A percentile compares a stretch with the other conserved stretches of the same genome.
These are phyloP conservation scores for Megalopta genalis DNA, from an alignment of 1,140 invertebrate species.

Conservation along the genomic window DNA sequence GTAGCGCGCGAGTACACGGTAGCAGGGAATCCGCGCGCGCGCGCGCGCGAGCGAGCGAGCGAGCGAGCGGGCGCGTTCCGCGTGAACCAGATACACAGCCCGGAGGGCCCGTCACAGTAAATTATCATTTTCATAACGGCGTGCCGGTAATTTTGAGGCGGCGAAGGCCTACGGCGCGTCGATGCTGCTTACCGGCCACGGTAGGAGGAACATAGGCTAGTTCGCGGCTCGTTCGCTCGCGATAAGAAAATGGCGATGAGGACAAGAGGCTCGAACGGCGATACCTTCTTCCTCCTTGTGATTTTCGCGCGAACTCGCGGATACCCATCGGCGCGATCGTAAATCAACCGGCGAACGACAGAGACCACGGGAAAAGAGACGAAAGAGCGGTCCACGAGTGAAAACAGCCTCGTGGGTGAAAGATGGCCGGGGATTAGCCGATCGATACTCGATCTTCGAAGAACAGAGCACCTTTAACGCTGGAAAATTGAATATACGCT, in stretches of 20 bases:
- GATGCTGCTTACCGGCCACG: conserved; percentile 57
- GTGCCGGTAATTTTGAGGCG: conserved; percentile 72
- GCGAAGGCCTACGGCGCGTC: conserved; percentile 54
- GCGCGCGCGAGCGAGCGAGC: not conserved
- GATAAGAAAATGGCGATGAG: conserved; percentile 60
- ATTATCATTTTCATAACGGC: conserved; percentile 77
- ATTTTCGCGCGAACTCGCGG: conserved; percentile 63
- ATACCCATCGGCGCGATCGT: conserved; percentile 55
- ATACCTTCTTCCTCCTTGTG: conserved; percentile 46
- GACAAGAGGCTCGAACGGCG: conserved; percentile 39
- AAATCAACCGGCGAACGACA: conserved; percentile 61
- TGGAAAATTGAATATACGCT: not conserved
- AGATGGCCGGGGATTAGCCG: conserved; percentile 26
- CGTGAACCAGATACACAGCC: conserved; percentile 73
- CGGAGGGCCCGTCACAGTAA: conserved; percentile 72
- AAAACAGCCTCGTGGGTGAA: conserved; percentile 24
- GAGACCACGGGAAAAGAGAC: not conserved
- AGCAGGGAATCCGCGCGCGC: conserved; percentile 29
- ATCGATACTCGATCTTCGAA: conserved; percentile 15
- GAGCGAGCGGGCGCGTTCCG: conserved; percentile 9
- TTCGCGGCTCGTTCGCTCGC: conserved; percentile 7
- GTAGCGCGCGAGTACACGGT: conserved; percentile 48
- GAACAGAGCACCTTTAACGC: not conserved
- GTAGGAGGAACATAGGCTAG: conserved; percentile 22
- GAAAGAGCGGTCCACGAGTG: conserved; percentile 1